Conservation (phyloP, 2,113 vertebrate species). For the Eublepharis macularius region DNA sequence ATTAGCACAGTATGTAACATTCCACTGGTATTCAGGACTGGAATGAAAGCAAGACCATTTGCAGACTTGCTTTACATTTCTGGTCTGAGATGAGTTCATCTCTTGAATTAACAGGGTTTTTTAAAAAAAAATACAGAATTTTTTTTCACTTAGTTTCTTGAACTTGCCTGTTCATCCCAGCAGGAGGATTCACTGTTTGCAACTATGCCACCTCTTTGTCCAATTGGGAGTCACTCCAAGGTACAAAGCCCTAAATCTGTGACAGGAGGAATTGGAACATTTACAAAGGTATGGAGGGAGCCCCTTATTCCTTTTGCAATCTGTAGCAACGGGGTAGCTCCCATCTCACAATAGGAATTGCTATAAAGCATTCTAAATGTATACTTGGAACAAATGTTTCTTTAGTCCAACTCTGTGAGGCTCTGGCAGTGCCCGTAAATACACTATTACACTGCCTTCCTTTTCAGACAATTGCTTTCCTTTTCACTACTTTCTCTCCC, state of each 20-base stretch:
- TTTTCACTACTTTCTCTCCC: not conserved
- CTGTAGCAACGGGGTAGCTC: not conserved
- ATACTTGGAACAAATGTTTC: not conserved
- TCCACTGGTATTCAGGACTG: not conserved
- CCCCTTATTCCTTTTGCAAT: not conserved
- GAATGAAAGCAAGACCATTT: not conserved
- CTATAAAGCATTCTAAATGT: not conserved
- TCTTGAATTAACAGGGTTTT: not conserved
- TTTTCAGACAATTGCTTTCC: not conserved
- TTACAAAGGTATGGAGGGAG: slow-evolving; percentile 78
- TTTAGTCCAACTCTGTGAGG: not conserved
- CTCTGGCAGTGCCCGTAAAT: not conserved
- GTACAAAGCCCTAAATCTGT: slow-evolving; percentile 82
- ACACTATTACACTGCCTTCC: not conserved
- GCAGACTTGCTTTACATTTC: not conserved
- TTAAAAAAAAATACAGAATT: not conserved
- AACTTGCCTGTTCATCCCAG: slow-evolving; percentile 62
- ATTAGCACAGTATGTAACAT: not conserved
- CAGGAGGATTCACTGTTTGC: slow-evolving; percentile 85
- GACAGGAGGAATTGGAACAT: slow-evolving; percentile 82
- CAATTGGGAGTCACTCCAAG: slow-evolving; percentile 84
- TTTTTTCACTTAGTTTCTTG: not conserved
- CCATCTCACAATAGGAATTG: not conserved
- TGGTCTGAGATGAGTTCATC: not conserved
- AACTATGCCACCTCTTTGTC: slow-evolving; percentile 85